Percentiles rank a stretch among this genome's conserved stretches.
Evolutionary conservation across 2,888 invertebrate genomes (phyloP).

Genomic region (Alloplasta piceator): DNA sequence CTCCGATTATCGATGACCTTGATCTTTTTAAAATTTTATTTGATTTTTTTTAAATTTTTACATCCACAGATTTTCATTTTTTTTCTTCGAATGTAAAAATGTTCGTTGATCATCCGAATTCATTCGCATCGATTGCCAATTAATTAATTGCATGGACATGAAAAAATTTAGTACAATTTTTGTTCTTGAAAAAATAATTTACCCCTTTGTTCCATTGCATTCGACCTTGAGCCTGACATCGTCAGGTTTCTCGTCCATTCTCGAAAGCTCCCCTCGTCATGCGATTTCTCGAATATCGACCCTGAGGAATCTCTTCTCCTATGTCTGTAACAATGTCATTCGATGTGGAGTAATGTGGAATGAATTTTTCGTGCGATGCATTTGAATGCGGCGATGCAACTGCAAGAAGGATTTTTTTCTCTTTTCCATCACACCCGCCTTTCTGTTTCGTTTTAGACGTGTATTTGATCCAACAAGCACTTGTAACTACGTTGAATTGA

Average conservation of each 20-base stretch:
- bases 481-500: constrained; percentile 61
- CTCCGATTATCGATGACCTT: no score
- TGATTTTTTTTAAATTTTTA: no score
- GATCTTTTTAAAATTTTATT: no score
- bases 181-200: background rate
- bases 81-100: no score
- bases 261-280: constrained; percentile 8
- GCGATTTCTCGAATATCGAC: constrained; percentile 14
- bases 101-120: no score
- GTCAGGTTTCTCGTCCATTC: constrained; percentile 49
- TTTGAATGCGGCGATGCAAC: constrained; percentile 5
- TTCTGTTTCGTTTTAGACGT: constrained; percentile 9
- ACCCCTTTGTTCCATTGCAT: constrained; percentile 27
- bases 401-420: no score
- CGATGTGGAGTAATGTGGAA: background rate
- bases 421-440: constrained; percentile 28
- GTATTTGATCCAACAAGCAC: constrained; percentile 42
- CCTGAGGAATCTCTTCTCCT: background rate
- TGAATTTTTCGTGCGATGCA: constrained; percentile 15
- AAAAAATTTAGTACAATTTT: background rate
- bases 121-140: background rate
- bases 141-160: background rate
- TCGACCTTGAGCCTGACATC: constrained; percentile 56
- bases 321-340: constrained; percentile 37
- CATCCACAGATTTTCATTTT: no score